These are phyloP conservation scores for Acleris holmiana DNA, from an alignment of 2,888 invertebrate genomes.

Conservation along the genomic window DNA sequence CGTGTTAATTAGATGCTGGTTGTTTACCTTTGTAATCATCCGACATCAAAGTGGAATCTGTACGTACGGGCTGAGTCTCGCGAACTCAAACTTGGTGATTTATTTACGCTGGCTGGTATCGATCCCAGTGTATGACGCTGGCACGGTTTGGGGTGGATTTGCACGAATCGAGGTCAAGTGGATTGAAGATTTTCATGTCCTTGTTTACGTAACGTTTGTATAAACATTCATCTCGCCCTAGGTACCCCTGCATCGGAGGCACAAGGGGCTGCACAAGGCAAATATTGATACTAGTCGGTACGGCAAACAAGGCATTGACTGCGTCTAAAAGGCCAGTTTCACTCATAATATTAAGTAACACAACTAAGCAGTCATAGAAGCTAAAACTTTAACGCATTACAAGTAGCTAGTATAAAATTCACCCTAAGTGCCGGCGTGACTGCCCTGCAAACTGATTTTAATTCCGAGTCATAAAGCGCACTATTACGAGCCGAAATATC, in stretches of 20 bases:
- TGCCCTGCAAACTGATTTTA: constrained; percentile 45
- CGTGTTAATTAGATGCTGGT: constrained; percentile 68
- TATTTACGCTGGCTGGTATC: constrained; percentile 75
- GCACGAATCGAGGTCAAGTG: constrained; percentile 74
- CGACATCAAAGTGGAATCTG: constrained; percentile 63
- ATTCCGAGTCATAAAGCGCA: constrained; percentile 50
- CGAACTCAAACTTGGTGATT: constrained; percentile 72
- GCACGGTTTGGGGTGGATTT: constrained; percentile 63
- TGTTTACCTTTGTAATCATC: constrained; percentile 71
- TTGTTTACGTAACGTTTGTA: constrained; percentile 61
- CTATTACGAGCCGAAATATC: constrained; percentile 46
- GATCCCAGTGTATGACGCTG: constrained; percentile 67
- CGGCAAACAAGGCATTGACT: constrained; percentile 16
- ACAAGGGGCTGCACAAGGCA: constrained; percentile 16
- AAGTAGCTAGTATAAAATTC: constrained; percentile 34
- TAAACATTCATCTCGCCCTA: constrained; percentile 44
- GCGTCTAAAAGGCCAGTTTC: constrained; percentile 1
- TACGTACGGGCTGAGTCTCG: constrained; percentile 39
- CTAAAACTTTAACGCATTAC: neutral
- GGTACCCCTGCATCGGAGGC: constrained; percentile 21
- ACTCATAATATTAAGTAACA: neutral
- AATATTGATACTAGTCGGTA: constrained; percentile 18
- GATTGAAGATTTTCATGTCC: constrained; percentile 62
- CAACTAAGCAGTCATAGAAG: neutral
- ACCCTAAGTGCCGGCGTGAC: constrained; percentile 39